Conservation (phyloP, 2,888 invertebrate genomes). For the Nephrotoma flavescens region DNA sequence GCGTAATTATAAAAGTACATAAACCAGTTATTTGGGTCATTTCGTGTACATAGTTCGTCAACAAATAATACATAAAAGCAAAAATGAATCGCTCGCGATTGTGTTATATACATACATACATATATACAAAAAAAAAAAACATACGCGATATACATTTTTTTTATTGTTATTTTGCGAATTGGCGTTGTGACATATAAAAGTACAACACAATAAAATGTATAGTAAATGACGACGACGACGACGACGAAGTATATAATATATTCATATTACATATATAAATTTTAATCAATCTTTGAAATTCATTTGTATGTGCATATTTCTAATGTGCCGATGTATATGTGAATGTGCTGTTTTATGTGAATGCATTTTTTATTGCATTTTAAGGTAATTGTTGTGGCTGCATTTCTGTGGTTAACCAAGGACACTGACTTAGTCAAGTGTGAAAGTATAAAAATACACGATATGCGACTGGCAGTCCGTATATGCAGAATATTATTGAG, state of each 20-base stretch:
- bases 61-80: not conserved
- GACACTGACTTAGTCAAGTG: constrained; percentile 1
- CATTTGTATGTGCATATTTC: not conserved
- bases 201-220: not conserved
- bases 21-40: not conserved
- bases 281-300: not conserved
- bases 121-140: no score
- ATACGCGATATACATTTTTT: not conserved
- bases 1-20: not conserved
- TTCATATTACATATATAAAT: not conserved
- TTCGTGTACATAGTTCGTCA: not conserved
- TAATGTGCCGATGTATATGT: not conserved
- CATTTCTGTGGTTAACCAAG: not conserved
- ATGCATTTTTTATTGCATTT: not conserved
- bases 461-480: not conserved
- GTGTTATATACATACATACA: not conserved
- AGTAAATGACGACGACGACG: not conserved
- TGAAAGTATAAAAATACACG: not conserved
- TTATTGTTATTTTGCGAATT: not conserved
- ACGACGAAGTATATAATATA: not conserved
- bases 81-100: not conserved
- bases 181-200: not conserved
- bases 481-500: not conserved
- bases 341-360: not conserved
- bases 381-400: not conserved